These are phyloP conservation scores for Crioceris asparagi DNA, from an alignment of 2,888 invertebrate species.

Conservation along the genomic window DNA sequence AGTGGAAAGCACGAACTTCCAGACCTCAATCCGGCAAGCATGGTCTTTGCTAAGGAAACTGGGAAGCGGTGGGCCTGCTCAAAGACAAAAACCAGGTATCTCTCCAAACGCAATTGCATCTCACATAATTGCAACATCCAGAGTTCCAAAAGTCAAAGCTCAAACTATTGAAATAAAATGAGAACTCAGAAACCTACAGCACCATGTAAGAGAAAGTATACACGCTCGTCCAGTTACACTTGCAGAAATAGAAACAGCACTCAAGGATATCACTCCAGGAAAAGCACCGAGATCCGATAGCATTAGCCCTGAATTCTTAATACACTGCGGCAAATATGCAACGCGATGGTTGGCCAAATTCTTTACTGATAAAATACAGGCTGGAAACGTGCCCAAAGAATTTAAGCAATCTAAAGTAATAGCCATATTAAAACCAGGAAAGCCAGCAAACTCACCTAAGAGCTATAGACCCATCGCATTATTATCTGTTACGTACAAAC, in stretches of 20 bases:
- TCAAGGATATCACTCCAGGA: conserved; percentile 1
- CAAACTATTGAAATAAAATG: conserved; percentile 9
- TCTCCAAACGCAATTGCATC: neutral
- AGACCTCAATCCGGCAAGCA: neutral
- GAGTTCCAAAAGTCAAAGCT: conserved; percentile 7
- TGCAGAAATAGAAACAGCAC: conserved; percentile 1
- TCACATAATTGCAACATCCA: conserved; percentile 10
- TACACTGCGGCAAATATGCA: conserved; percentile 4
- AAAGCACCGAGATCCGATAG: conserved; percentile 8
- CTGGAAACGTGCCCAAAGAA: conserved; percentile 1
- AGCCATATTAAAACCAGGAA: conserved; percentile 11
- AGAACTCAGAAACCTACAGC: conserved; percentile 5
- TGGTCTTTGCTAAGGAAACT: neutral
- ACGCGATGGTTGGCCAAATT: conserved; percentile 7
- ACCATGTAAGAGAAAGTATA: neutral
- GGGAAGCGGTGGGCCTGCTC: neutral
- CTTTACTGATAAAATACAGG: conserved; percentile 4
- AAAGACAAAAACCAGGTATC: neutral
- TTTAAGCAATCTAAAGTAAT: conserved; percentile 7
- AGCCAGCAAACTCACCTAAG: conserved; percentile 4
- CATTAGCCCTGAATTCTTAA: conserved; percentile 9
- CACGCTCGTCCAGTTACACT: neutral
- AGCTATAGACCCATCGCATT: conserved; percentile 6
- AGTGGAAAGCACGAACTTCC: neutral
- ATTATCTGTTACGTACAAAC: conserved; percentile 2